phyloP scores from a whole-genome alignment of 1,140 invertebrate genomes.

The Acyrthosiphon pisum region DNA sequence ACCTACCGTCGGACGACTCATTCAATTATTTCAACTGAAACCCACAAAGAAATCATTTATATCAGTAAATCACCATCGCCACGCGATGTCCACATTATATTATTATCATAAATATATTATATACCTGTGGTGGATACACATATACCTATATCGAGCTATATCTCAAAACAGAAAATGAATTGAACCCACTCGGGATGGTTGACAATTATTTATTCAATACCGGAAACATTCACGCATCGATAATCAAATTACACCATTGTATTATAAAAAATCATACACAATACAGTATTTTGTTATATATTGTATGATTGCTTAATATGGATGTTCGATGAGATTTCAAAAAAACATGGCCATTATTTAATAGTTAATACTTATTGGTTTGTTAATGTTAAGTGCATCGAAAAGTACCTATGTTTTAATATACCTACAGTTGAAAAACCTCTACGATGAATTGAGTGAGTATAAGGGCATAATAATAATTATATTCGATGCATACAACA shows the following conservation, averaged over 20 bases:
- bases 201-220: background rate
- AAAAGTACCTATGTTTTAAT: background rate
- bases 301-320: background rate
- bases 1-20: background rate
- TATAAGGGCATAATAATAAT: background rate
- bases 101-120: background rate
- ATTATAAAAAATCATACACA: background rate
- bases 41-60: background rate
- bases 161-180: background rate
- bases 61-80: no score
- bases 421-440: background rate
- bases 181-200: background rate
- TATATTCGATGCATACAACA: background rate
- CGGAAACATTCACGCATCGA: background rate
- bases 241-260: background rate
- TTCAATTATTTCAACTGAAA: slow-evolving; percentile 17
- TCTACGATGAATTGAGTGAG: background rate
- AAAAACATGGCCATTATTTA: no score
- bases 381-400: background rate
- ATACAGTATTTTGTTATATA: background rate
- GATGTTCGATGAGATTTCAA: no score
- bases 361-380: no score
- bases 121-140: background rate
- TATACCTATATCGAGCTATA: background rate
- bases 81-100: background rate